Evolutionary conservation across 2,888 invertebrate species (phyloP), one percentile per base, ranked within the genome.

Genomic region (Hedychridium roseum): DNA sequence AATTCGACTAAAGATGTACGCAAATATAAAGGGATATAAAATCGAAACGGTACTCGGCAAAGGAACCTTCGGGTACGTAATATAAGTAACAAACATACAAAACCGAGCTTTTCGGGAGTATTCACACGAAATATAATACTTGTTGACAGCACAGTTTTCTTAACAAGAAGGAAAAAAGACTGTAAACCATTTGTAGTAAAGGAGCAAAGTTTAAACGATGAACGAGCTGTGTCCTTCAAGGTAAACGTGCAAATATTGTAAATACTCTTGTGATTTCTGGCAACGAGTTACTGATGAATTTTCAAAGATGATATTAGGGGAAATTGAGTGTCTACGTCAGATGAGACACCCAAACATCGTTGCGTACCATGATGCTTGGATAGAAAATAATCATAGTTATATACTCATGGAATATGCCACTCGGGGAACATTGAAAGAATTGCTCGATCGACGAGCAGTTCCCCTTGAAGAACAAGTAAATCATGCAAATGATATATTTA

Each of bases 341-440:
- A 58, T 77, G 57, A 62, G 73, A 30, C 78, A 78, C 60, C 75
- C 78, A 2, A 78, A 78, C 28, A 70, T 78, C 45, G 58, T 78
- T 17, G 66, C 68, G 18, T 76, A 77, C 57, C 63, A 72, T 32
- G 70, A 62, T 3, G 73, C 73, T 14, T 78, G 78, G 78, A 58
- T 60, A 20, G 71, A 74, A 30, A 44, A 66, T 9, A 50, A 55
- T 32, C 56, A 57, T n/a, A 68, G 71, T 53, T 74, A 70, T 76
- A 92, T 94, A 70, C 87, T 90, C n/a, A 93, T 94, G 93, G 92
- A 94, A 78, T 93, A 90, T 73, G 92, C 92, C 2, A 85, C 85
- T 60, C 86, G 86, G 57, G 92, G 92, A 41, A 92, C 89, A 62
- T 79, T 93, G 57, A 86, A 88, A 53, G 87, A 90, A 57, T 86